Evolutionary conservation across 2,113 vertebrate species (phyloP).

Genomic region (Vanacampus margaritifer): DNA sequence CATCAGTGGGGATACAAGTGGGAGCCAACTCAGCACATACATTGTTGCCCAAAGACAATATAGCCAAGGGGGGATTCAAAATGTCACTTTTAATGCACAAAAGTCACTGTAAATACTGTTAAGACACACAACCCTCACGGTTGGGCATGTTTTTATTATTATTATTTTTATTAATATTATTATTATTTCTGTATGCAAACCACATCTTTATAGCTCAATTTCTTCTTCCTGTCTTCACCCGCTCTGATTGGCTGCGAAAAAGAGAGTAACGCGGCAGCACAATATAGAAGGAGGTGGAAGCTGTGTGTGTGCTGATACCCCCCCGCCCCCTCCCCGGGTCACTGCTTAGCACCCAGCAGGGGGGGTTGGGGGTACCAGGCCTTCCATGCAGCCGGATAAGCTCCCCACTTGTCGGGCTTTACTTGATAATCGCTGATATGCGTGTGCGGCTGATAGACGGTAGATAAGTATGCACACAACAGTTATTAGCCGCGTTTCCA

Average conservation of each 20-base stretch:
- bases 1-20: slow-evolving; percentile 8
- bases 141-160: neutral
- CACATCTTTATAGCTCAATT: slow-evolving; percentile 39
- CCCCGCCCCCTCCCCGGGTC: slow-evolving; percentile 47
- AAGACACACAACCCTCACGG: neutral
- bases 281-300: slow-evolving; percentile 27
- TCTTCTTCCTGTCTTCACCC: slow-evolving; percentile 9
- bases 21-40: slow-evolving; percentile 27
- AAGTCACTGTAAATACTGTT: neutral
- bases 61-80: neutral
- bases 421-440: slow-evolving; percentile 53
- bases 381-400: slow-evolving; percentile 43
- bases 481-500: too few species aligned
- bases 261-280: slow-evolving; percentile 41
- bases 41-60: slow-evolving; percentile 19
- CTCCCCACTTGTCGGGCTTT: slow-evolving; percentile 57
- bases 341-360: slow-evolving; percentile 52
- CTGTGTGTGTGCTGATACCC: slow-evolving; percentile 38
- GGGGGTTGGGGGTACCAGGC: slow-evolving; percentile 42
- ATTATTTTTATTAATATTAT: neutral
- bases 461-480: neutral
- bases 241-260: slow-evolving; percentile 16
- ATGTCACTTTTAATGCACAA: neutral
- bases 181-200: neutral
- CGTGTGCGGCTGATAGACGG: slow-evolving; percentile 13